A percentile compares a stretch with the other conserved stretches of the same genome.
phyloP scores from a whole-genome alignment of 2,797 vertebrate species.

The Masticophis lateralis region DNA sequence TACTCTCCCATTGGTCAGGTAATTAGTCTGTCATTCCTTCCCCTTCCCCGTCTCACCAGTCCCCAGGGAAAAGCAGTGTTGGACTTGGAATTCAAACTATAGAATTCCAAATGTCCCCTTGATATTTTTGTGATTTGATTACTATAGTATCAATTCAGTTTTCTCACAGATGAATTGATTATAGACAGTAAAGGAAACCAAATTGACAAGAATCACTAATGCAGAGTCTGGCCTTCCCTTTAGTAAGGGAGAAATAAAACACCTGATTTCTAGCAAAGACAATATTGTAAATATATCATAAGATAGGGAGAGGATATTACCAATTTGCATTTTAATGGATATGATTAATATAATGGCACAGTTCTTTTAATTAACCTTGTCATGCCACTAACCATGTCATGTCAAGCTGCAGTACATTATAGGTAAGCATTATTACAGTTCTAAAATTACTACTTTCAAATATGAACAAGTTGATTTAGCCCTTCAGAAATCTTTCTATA shows the following conservation, averaged over 20 bases:
- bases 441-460: constrained; percentile 13
- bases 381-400: constrained; percentile 13
- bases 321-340: constrained; percentile 22
- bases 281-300: constrained; percentile 17
- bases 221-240: not conserved
- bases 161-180: not conserved
- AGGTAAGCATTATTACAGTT: not conserved
- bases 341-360: constrained; percentile 18
- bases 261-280: not conserved
- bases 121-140: constrained; percentile 18
- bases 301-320: not conserved
- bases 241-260: constrained; percentile 3
- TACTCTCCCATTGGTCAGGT: not conserved
- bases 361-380: constrained; percentile 8
- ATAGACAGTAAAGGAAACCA: not conserved
- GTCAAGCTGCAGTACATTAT: constrained; percentile 20
- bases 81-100: not conserved
- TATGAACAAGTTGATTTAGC: constrained; percentile 5
- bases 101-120: not conserved
- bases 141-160: not conserved
- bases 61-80: not conserved
- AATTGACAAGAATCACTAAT: not conserved
- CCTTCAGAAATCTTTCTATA: not conserved
- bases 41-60: not conserved
- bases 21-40: not conserved